These are phyloP conservation scores for Pogonomyrmex californicus DNA, from an alignment of 1,140 invertebrate species.

Conservation along the genomic window DNA sequence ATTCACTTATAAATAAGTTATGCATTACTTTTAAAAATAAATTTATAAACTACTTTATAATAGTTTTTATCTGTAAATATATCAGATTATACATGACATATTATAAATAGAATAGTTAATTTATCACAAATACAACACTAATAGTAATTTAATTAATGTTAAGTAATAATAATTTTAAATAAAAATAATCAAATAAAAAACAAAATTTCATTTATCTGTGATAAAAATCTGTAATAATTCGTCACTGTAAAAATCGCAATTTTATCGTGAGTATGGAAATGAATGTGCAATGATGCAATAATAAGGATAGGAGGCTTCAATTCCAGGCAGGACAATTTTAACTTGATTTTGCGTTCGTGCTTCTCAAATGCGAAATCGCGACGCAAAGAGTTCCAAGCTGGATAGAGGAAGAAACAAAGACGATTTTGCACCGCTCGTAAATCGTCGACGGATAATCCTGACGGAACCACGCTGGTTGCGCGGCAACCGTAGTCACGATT, in stretches of 20 bases:
- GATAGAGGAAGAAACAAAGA: slow-evolving; percentile 33
- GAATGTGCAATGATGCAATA: slow-evolving; percentile 38
- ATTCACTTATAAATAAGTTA: not conserved
- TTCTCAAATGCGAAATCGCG: slow-evolving; percentile 62
- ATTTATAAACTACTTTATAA: not conserved
- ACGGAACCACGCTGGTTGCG: slow-evolving; percentile 63
- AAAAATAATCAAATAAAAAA: slow-evolving; percentile 9
- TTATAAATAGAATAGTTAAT: not conserved
- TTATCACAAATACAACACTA: not conserved
- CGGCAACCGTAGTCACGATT: slow-evolving; percentile 65
- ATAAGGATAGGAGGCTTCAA: slow-evolving; percentile 37
- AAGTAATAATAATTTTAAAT: not conserved
- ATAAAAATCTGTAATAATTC: slow-evolving; percentile 1
- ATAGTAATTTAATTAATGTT: not conserved
- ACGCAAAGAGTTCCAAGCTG: slow-evolving; percentile 53
- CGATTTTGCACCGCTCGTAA: slow-evolving; percentile 67
- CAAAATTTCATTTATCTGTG: not conserved
- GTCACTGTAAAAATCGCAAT: slow-evolving; percentile 20
- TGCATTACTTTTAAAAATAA: not conserved
- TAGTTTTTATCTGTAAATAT: not conserved
- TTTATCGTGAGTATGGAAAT: slow-evolving; percentile 44
- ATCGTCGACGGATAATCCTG: slow-evolving; percentile 72
- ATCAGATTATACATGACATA: not conserved
- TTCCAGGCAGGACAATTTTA: slow-evolving; percentile 35
- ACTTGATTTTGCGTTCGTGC: not conserved